A percentile compares a stretch with the other conserved stretches of the same genome.
Evolutionary conservation across 1,140 invertebrate genomes (phyloP).

Genomic region (Hyles vespertilio): DNA sequence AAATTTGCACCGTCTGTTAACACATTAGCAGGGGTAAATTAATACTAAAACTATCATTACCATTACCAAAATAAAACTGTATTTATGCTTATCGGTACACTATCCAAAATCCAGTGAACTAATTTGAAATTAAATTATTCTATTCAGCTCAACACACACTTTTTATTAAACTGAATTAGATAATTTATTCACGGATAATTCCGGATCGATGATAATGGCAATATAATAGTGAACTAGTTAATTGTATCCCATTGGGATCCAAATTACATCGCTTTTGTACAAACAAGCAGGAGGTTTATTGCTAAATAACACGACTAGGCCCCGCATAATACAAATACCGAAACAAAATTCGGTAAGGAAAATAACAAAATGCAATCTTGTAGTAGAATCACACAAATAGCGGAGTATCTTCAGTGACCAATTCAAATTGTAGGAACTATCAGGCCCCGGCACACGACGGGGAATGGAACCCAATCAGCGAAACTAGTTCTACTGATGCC

Average conservation of each 20-base stretch:
- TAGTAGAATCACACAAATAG: constrained; percentile 66
- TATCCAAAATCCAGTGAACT: too few relatives aligned
- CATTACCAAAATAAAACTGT: too few relatives aligned
- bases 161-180: too few relatives aligned
- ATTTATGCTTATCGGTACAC: too few relatives aligned
- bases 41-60: too few relatives aligned
- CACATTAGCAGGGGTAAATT: too few relatives aligned
- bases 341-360: constrained; percentile 33
- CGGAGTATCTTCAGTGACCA: constrained; percentile 59
- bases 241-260: too few relatives aligned
- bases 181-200: neutral
- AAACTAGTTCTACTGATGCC: constrained; percentile 70
- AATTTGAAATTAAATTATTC: neutral
- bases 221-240: too few relatives aligned
- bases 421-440: constrained; percentile 60
- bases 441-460: constrained; percentile 35
- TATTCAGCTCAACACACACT: too few relatives aligned
- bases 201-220: too few relatives aligned
- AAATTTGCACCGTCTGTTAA: too few relatives aligned
- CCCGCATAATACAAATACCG: constrained; percentile 1
- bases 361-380: constrained; percentile 68
- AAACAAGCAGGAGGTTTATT: neutral
- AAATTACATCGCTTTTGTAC: too few relatives aligned
- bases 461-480: constrained; percentile 69
- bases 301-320: neutral